Conservation (phyloP, 2,113 vertebrate species). For the Callithrix jacchus region DNA sequence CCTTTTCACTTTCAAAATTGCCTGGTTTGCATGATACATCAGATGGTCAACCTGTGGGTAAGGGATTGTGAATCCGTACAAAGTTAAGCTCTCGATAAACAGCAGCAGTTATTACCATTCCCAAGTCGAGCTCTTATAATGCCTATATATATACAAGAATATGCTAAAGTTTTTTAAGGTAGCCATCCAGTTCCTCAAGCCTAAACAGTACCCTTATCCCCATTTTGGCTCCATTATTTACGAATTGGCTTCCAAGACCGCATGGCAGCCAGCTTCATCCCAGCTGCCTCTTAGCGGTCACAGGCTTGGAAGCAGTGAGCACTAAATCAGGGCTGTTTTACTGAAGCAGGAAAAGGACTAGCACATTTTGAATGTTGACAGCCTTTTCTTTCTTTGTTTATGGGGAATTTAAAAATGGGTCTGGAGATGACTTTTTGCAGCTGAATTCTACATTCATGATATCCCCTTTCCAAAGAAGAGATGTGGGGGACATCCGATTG, state of each 20-base stretch:
- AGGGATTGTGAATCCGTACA: not conserved
- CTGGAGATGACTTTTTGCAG: not conserved
- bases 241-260: not conserved
- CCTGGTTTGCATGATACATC: not conserved
- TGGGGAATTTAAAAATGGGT: not conserved
- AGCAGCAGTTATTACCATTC: not conserved
- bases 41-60: not conserved
- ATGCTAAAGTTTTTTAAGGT: not conserved
- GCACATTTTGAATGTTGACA: not conserved
- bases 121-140: not conserved
- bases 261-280: not conserved
- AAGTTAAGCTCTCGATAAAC: not conserved
- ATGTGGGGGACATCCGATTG: not conserved
- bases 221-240: not conserved
- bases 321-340: not conserved
- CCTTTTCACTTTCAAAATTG: not conserved
- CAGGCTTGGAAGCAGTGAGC: not conserved
- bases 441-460: too few species aligned
- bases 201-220: not conserved
- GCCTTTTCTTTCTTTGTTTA: not conserved
- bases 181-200: not conserved
- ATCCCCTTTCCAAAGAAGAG: not conserved
- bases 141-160: not conserved
- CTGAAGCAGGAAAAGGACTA: not conserved
- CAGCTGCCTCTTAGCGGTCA: not conserved